Evolutionary conservation across 2,113 vertebrate genomes (phyloP).

Genomic region (Sebastes schlegelii): DNA sequence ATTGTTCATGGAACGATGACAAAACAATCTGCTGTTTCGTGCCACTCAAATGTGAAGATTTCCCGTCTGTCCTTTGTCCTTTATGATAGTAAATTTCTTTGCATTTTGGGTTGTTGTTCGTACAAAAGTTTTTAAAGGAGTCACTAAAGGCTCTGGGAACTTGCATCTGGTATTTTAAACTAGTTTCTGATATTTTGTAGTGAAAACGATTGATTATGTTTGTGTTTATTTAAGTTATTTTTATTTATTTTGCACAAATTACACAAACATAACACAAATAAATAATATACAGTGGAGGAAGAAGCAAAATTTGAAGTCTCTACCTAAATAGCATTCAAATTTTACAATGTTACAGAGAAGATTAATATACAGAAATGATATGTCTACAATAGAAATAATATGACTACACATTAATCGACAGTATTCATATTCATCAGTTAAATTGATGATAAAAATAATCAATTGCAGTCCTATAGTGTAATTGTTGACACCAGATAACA

Average conservation of each 20-base stretch:
- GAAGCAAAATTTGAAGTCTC: no score
- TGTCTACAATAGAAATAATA: no score
- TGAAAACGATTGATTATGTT: background rate
- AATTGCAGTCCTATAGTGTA: background rate
- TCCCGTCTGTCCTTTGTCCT: background rate
- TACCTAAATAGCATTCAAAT: no score
- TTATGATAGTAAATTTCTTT: background rate
- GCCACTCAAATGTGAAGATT: background rate
- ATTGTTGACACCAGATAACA: background rate
- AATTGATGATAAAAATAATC: background rate
- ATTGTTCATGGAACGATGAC: background rate
- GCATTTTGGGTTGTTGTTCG: background rate
- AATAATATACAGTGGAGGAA: no score
- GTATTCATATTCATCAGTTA: background rate
- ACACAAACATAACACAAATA: no score
- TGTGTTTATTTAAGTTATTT: no score
- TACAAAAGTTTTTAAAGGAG: background rate
- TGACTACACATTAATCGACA: background rate
- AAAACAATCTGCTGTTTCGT: background rate
- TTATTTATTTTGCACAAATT: no score
- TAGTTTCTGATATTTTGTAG: background rate
- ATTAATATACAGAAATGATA: no score
- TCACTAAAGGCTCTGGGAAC: background rate
- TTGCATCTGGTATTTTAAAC: background rate
- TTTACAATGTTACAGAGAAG: no score